These are phyloP conservation scores for Amphipyra berbera DNA, from an alignment of 2,888 invertebrate genomes.

Conservation along the genomic window DNA sequence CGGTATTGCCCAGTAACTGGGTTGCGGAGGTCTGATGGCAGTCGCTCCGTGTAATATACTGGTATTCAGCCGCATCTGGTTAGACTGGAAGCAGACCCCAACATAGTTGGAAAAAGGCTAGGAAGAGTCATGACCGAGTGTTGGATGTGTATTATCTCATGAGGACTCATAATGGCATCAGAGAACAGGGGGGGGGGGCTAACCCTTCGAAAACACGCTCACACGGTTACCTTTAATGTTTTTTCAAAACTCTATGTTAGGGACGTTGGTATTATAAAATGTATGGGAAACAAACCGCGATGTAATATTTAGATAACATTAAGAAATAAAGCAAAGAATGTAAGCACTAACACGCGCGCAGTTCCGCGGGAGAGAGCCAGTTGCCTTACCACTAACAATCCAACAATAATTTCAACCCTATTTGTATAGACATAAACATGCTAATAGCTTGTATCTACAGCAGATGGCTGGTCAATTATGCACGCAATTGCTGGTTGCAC, in stretches of 20 bases:
- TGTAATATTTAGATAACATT: slow-evolving; percentile 54
- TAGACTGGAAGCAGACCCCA: too few relatives aligned
- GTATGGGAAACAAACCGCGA: slow-evolving; percentile 43
- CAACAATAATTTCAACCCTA: slow-evolving; percentile 17
- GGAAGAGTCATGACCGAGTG: too few relatives aligned
- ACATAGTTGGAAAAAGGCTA: too few relatives aligned
- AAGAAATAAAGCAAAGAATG: slow-evolving; percentile 46
- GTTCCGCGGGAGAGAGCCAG: slow-evolving; percentile 33
- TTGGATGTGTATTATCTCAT: too few relatives aligned
- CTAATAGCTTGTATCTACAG: slow-evolving; percentile 5
- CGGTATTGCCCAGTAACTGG: too few relatives aligned
- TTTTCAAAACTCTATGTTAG: background rate
- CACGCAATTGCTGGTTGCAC: slow-evolving; percentile 46
- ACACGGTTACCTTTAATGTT: too few relatives aligned
- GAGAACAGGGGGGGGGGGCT: too few relatives aligned
- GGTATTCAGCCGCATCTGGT: too few relatives aligned
- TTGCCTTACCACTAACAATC: background rate
- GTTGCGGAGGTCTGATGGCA: too few relatives aligned
- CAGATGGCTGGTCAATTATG: slow-evolving; percentile 46
- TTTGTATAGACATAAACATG: background rate
- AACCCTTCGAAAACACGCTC: too few relatives aligned
- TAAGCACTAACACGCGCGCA: slow-evolving; percentile 32
- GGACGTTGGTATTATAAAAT: slow-evolving; percentile 9
- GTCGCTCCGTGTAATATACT: too few relatives aligned
- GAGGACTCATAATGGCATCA: too few relatives aligned